Evolutionary conservation across 2,113 vertebrate species (phyloP).

Genomic region (Empidonax traillii): DNA sequence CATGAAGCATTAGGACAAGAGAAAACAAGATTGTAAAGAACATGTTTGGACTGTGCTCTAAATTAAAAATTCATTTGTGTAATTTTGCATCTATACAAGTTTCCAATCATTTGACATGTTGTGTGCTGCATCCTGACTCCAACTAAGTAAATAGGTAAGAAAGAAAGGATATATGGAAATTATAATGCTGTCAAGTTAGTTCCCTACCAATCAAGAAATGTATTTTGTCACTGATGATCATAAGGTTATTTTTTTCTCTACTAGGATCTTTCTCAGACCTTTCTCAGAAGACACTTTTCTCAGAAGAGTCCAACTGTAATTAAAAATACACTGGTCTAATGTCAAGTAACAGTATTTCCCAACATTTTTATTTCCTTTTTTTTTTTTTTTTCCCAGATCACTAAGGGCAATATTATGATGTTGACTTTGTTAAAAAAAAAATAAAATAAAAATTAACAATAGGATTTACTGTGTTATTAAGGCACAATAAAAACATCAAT

Average conservation of each 20-base stretch:
- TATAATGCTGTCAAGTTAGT: neutral
- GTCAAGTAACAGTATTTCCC: neutral
- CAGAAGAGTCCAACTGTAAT: neutral
- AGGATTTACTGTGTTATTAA: neutral
- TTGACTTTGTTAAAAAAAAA: neutral
- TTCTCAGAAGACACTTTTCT: neutral
- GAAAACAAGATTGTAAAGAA: neutral
- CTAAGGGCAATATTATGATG: neutral
- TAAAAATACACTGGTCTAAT: neutral
- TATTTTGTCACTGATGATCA: neutral
- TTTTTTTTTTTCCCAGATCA: neutral
- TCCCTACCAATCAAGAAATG: neutral
- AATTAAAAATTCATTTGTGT: neutral
- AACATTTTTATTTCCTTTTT: neutral
- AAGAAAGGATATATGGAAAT: neutral
- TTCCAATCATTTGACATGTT: neutral
- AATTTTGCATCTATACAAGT: neutral
- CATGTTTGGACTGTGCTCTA: neutral
- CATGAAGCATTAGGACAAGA: neutral
- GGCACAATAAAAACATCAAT: neutral
- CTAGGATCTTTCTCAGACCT: neutral
- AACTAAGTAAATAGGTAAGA: neutral
- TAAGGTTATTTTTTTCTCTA: neutral
- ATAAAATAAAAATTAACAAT: neutral
- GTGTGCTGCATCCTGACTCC: neutral